Base-by-base conservation (phyloP, 1,140 invertebrate genomes). In the Drosophila dunni region DNA sequence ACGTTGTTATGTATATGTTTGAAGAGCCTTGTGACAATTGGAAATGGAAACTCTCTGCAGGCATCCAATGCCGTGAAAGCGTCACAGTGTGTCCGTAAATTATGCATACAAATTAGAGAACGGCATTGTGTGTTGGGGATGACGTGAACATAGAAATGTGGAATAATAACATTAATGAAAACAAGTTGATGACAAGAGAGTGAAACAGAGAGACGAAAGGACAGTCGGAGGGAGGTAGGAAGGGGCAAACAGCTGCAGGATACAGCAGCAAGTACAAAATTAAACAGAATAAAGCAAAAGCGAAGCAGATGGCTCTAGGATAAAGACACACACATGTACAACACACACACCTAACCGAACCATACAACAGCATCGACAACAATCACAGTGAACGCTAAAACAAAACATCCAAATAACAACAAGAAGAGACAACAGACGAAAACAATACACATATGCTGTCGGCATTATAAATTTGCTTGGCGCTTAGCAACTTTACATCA, bases 151-250 rank as follows among this genome's bases (percentile, higher is more conserved):
- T 71, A 67, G 81, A 80, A 84, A 84, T 84, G 81, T 84, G 83
- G 81, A 85, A 84, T 85, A 84, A 84, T 85, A 84, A 84, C 81
- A 85, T 84, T 84, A 84, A 85, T 81, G 81, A 84, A 84, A 84
- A 84, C 81, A 85, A 68, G 73, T 75, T 71, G 73, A 75, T 75
- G 68, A 75, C 68, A 61, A 53, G 67, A 15, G 17, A 20, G n/a
- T n/a, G 17, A 20, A 20, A 20, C 1, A 20, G 15, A 70, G 50
- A 69, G 36, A 57, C 50, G 17, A 15, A 56, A 36, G 33, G 17
- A 45, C 34, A 53, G 17, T 7, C 20, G 24, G 38, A 6, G 5
- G n/a, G 17, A 1, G 51, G 5, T 5, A 8, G 44, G 40, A 20
- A 8, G 33, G 6, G 34, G 51, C 76, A 83, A 81, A 84, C 78